Conservation (phyloP, 2,113 vertebrate genomes). For the Mystacornis crossleyi region DNA sequence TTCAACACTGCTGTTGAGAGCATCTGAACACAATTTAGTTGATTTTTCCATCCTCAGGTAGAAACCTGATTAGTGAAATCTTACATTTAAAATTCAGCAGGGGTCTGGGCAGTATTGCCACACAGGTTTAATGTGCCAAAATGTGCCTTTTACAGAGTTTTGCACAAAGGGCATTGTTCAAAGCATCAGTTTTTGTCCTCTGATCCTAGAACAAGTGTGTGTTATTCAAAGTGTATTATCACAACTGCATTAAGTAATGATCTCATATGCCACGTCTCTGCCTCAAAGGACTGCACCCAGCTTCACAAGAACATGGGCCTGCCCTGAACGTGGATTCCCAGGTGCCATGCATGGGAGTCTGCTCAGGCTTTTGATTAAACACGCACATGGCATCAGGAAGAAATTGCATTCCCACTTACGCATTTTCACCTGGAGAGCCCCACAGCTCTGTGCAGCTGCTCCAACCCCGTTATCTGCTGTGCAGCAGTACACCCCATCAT, state of each 20-base stretch:
- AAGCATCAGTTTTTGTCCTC: background rate
- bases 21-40: background rate
- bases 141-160: background rate
- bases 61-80: background rate
- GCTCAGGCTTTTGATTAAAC: background rate
- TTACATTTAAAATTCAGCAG: background rate
- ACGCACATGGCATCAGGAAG: accelerated
- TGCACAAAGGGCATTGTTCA: background rate
- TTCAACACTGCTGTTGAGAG: background rate
- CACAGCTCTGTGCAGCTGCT: conserved; percentile 88
- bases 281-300: background rate
- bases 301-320: background rate
- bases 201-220: background rate
- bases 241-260: background rate
- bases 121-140: background rate
- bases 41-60: background rate
- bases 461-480: conserved; percentile 88
- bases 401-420: conserved; percentile 78
- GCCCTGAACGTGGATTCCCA: accelerated
- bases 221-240: background rate
- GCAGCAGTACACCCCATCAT: conserved; percentile 95
- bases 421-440: conserved; percentile 98
- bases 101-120: background rate
- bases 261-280: background rate
- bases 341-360: accelerated